Conservation (phyloP, 1,140 invertebrate species). For the Ridgeia piscesae region DNA sequence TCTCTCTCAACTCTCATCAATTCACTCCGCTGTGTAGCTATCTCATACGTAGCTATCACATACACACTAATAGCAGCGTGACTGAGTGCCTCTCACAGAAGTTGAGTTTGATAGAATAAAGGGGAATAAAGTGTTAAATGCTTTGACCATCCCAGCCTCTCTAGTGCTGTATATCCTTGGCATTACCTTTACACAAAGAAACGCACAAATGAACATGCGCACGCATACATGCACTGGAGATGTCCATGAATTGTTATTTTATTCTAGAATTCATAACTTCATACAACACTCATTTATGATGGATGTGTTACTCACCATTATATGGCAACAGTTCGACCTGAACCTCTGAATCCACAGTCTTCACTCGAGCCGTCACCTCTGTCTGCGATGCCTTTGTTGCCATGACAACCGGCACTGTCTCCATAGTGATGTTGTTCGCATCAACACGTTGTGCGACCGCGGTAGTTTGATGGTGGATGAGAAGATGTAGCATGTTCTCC, state of each 20-base stretch:
- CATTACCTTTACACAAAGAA: too few relatives aligned
- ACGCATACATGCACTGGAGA: background rate
- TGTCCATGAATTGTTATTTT: background rate
- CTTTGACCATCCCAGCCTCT: too few relatives aligned
- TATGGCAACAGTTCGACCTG: background rate
- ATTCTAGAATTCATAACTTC: background rate
- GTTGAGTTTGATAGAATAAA: too few relatives aligned
- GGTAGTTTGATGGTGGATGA: background rate
- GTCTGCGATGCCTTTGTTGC: background rate
- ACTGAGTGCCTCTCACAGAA: too few relatives aligned
- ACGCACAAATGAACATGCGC: background rate
- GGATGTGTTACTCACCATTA: background rate
- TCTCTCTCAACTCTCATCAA: too few relatives aligned
- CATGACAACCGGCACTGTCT: background rate
- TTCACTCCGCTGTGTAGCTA: too few relatives aligned
- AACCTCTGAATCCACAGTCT: background rate
- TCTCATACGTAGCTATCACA: too few relatives aligned
- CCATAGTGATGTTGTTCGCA: background rate
- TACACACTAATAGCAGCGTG: too few relatives aligned
- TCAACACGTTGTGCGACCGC: background rate
- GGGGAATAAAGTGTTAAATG: too few relatives aligned
- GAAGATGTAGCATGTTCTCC: background rate
- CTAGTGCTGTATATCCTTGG: too few relatives aligned
- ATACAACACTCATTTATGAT: background rate
- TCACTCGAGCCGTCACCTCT: background rate